phyloP scores from a whole-genome alignment of 2,888 invertebrate species.

The Acanthoscelides obtectus region DNA sequence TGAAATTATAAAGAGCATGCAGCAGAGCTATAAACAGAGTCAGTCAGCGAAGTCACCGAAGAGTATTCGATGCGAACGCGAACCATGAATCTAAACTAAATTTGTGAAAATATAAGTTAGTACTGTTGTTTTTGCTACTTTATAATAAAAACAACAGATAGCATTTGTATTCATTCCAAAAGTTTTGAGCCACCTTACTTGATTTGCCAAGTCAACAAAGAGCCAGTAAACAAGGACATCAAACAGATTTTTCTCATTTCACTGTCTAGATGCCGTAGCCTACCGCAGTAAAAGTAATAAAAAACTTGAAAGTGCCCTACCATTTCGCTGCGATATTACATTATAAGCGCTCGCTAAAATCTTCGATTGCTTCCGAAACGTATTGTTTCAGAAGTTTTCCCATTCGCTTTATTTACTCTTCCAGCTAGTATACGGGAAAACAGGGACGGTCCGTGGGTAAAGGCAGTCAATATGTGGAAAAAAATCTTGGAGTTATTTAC shows the following conservation, averaged over 20 bases:
- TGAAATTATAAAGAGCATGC: too few species aligned
- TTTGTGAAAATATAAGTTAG: too few species aligned
- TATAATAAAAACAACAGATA: too few species aligned
- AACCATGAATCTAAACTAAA: too few species aligned
- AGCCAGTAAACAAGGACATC: background rate
- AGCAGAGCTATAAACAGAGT: too few species aligned
- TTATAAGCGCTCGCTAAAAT: slow-evolving; percentile 13
- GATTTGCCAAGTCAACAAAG: too few species aligned
- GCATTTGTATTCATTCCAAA: too few species aligned
- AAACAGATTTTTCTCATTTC: background rate
- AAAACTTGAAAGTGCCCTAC: slow-evolving; percentile 4
- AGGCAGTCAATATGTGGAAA: background rate
- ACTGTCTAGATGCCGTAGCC: background rate
- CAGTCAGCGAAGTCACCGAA: too few species aligned
- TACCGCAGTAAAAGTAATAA: slow-evolving; percentile 3
- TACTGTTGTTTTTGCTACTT: too few species aligned
- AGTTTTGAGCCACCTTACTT: too few species aligned
- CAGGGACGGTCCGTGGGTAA: background rate
- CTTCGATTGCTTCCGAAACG: slow-evolving; percentile 21
- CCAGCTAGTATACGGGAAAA: slow-evolving; percentile 18
- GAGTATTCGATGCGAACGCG: too few species aligned
- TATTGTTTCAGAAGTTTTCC: slow-evolving; percentile 34
- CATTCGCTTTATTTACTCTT: slow-evolving; percentile 32
- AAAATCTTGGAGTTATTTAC: background rate
- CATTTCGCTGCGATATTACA: slow-evolving; percentile 11